Conservation (phyloP, 2,888 invertebrate genomes). For the Drosophila melanosoma region DNA sequence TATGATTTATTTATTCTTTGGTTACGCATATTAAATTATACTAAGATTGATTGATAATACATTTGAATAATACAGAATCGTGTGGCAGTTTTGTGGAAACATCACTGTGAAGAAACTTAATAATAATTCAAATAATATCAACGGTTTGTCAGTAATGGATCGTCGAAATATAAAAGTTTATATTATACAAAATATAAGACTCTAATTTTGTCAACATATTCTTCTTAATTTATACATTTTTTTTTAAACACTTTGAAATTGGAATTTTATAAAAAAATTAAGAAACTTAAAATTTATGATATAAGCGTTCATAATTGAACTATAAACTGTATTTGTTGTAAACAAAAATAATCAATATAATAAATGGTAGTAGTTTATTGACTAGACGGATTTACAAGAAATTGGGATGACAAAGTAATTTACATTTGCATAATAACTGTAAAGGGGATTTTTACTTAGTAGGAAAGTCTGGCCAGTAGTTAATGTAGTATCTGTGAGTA, state of each 20-base stretch:
- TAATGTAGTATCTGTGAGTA: slow-evolving; percentile 97
- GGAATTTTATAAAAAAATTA: background rate
- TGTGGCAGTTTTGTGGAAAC: slow-evolving; percentile 21
- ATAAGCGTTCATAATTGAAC: background rate
- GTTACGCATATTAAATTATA: slow-evolving; percentile 49
- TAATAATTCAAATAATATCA: background rate
- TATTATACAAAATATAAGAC: background rate
- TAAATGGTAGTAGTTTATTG: slow-evolving; percentile 43
- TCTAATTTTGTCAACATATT: background rate
- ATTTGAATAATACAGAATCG: slow-evolving; percentile 26
- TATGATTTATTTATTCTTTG: slow-evolving; percentile 56
- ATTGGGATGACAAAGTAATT: slow-evolving; percentile 41
- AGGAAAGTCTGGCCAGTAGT: slow-evolving; percentile 99
- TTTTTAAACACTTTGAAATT: background rate
- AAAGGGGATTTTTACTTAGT: slow-evolving; percentile 87
- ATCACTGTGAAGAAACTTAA: slow-evolving; percentile 7
- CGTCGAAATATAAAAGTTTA: background rate
- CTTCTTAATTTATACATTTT: background rate
- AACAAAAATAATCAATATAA: slow-evolving; percentile 29
- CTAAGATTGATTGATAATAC: slow-evolving; percentile 39
- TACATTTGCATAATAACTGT: slow-evolving; percentile 37
- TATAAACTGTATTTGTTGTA: slow-evolving; percentile 6
- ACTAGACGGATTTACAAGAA: slow-evolving; percentile 59
- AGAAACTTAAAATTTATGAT: background rate
- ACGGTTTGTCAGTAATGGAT: slow-evolving; percentile 1